A percentile compares a stretch with the other conserved stretches of the same genome.
These are phyloP conservation scores for Penelope pileata DNA, from an alignment of 2,113 vertebrate genomes.

Conservation along the genomic window DNA sequence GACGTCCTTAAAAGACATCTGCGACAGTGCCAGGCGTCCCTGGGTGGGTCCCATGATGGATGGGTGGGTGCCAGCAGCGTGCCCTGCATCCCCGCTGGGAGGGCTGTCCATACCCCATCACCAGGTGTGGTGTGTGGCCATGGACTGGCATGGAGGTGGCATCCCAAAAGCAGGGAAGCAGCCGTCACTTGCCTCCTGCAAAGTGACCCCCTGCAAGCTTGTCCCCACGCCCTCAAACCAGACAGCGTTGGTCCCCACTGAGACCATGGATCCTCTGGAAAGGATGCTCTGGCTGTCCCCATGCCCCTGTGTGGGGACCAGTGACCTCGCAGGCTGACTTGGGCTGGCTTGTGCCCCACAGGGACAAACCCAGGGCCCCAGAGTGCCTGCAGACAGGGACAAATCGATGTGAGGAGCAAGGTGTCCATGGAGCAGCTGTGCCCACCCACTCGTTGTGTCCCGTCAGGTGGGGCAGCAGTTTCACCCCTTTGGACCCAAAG, in stretches of 20 bases:
- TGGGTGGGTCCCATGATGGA: neutral
- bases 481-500: neutral
- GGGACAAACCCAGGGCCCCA: neutral
- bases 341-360: fast-evolving
- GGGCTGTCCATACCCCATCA: neutral
- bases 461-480: neutral
- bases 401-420: fast-evolving
- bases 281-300: fast-evolving
- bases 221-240: fast-evolving
- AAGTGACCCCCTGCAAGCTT: neutral
- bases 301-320: fast-evolving
- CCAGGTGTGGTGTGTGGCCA: fast-evolving
- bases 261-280: fast-evolving
- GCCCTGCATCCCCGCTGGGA: fast-evolving
- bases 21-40: neutral
- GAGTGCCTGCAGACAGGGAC: neutral
- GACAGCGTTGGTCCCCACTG: neutral
- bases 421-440: neutral
- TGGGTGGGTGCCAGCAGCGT: neutral
- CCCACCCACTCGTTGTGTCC: fast-evolving
- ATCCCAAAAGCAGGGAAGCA: neutral
- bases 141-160: neutral
- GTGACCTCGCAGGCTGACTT: neutral
- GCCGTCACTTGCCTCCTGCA: neutral
- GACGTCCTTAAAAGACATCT: neutral